Conservation (phyloP, 2,797 vertebrate species). For the Cetoscarus ocellatus region DNA sequence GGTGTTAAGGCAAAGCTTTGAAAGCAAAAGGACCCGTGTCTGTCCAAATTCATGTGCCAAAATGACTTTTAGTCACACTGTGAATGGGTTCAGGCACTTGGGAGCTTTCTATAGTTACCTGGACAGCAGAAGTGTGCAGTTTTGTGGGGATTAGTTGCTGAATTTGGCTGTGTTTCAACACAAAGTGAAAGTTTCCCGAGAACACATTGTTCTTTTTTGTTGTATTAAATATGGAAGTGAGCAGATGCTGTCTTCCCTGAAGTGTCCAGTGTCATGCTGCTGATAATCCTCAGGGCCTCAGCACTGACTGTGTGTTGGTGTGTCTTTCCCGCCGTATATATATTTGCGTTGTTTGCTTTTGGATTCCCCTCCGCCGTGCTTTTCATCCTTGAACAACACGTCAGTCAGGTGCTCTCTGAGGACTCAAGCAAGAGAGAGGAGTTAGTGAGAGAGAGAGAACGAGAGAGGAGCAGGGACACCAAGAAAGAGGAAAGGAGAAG, state of each 20-base stretch:
- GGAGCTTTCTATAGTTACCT: slow-evolving; percentile 53
- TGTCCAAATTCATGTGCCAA: slow-evolving; percentile 59
- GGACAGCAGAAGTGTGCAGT: slow-evolving; percentile 51
- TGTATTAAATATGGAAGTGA: slow-evolving; percentile 70
- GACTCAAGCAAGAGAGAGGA: slow-evolving; percentile 58
- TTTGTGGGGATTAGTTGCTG: too few relatives aligned
- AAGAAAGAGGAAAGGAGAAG: slow-evolving; percentile 55
- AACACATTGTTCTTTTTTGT: slow-evolving; percentile 56
- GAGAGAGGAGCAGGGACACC: slow-evolving; percentile 56
- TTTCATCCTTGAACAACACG: slow-evolving; percentile 81
- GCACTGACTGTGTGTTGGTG: slow-evolving; percentile 10
- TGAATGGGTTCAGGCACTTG: slow-evolving; percentile 43
- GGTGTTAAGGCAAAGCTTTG: slow-evolving; percentile 59
- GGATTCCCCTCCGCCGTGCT: slow-evolving; percentile 64
- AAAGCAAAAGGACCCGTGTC: slow-evolving; percentile 57
- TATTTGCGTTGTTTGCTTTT: slow-evolving; percentile 75
- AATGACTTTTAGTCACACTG: slow-evolving; percentile 68
- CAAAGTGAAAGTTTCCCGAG: slow-evolving; percentile 52
- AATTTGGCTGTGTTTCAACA: too few relatives aligned
- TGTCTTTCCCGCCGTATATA: slow-evolving; percentile 38
- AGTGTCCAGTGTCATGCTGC: slow-evolving; percentile 67
- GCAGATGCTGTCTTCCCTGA: slow-evolving; percentile 71
- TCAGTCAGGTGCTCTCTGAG: slow-evolving; percentile 81
- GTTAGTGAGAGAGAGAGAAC: slow-evolving; percentile 50
- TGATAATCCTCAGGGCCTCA: slow-evolving; percentile 67